Evolutionary conservation across 2,888 invertebrate genomes (phyloP).

Genomic region (Polymixis flavicincta): DNA sequence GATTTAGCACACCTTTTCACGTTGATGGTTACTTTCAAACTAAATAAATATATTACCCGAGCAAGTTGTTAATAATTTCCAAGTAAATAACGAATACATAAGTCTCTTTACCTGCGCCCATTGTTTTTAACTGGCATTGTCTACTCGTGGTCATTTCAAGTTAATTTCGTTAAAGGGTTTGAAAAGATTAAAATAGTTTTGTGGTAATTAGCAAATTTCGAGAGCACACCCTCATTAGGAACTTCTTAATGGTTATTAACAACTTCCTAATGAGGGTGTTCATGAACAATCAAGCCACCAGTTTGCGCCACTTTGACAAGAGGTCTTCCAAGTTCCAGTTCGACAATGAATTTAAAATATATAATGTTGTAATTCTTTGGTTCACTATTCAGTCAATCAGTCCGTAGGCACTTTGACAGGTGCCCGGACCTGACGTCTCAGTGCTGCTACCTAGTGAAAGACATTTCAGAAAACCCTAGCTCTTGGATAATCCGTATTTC

Average conservation of each 20-base stretch:
- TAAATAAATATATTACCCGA: conserved; percentile 8
- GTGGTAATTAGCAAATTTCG: not conserved
- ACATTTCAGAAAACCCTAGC: too few relatives aligned
- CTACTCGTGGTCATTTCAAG: conserved; percentile 25
- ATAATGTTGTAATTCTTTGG: too few relatives aligned
- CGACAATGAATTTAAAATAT: too few relatives aligned
- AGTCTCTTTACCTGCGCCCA: not conserved
- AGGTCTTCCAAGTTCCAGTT: too few relatives aligned
- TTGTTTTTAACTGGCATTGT: conserved; percentile 25
- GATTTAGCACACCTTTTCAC: not conserved
- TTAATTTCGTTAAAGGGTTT: not conserved
- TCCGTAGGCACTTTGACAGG: too few relatives aligned
- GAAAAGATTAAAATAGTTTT: not conserved
- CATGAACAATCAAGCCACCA: too few relatives aligned
- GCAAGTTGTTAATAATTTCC: not conserved
- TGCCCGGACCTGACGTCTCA: too few relatives aligned
- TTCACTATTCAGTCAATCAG: too few relatives aligned
- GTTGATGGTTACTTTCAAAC: not conserved
- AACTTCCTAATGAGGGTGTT: not conserved
- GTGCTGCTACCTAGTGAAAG: too few relatives aligned
- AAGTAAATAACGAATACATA: not conserved
- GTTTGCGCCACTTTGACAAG: too few relatives aligned
- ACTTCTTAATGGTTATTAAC: not conserved
- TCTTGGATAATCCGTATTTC: not conserved
- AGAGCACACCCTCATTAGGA: too few relatives aligned